phyloP scores from a whole-genome alignment of 2,113 vertebrate genomes.

The Empidonax traillii region DNA sequence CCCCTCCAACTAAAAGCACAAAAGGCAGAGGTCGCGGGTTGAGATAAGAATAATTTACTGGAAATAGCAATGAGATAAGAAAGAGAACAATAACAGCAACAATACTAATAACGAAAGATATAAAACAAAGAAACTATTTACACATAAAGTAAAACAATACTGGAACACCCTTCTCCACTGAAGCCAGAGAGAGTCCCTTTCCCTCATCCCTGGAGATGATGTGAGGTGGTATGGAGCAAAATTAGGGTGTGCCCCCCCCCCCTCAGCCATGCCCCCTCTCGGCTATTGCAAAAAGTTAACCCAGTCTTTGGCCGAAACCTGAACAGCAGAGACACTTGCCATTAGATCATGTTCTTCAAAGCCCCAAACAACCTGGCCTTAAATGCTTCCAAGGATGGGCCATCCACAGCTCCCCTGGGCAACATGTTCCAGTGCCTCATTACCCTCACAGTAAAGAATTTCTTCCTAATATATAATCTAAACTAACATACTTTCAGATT shows the following conservation, averaged over 20 bases:
- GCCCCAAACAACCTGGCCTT: neutral
- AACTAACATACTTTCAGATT: neutral
- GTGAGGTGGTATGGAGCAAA: neutral
- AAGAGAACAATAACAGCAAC: neutral
- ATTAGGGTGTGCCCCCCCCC: neutral
- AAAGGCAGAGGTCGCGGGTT: neutral
- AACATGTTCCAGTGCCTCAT: neutral
- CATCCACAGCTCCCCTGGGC: neutral
- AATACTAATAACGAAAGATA: neutral
- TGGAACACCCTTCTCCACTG: neutral
- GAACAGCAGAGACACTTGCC: neutral
- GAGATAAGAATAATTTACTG: neutral
- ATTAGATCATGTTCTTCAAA: neutral
- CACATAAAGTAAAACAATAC: neutral
- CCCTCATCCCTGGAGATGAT: accelerated
- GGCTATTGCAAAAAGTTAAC: neutral
- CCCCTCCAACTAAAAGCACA: neutral
- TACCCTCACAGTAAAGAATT: neutral
- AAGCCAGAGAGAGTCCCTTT: neutral
- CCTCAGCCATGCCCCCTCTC: neutral
- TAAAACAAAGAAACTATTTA: neutral
- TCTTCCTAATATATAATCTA: neutral
- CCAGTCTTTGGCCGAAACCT: neutral
- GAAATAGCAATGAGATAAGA: neutral
- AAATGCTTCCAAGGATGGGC: neutral